Evolutionary conservation across 2,797 vertebrate genomes (phyloP).

Genomic region (Knipowitschia caucasica): DNA sequence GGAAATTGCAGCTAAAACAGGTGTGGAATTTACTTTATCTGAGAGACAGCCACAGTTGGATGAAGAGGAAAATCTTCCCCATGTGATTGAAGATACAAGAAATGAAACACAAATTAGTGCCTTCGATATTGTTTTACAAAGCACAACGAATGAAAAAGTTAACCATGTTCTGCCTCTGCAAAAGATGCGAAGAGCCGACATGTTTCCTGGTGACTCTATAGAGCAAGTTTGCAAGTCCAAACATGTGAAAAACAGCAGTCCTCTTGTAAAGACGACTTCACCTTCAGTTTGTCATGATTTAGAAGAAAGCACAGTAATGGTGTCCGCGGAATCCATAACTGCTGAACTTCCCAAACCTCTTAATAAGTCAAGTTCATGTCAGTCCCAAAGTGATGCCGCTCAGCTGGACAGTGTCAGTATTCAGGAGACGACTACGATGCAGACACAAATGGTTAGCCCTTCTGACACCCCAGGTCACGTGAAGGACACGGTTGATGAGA

Average conservation of each 20-base stretch:
- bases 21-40: conserved; percentile 22
- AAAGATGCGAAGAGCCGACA: not conserved
- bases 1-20: conserved; percentile 41
- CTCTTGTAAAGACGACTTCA: not conserved
- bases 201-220: not conserved
- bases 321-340: not conserved
- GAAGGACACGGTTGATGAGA: conserved; percentile 13
- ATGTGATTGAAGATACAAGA: conserved; percentile 43
- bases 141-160: conserved; percentile 21
- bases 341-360: not conserved
- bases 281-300: not conserved
- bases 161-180: conserved; percentile 6
- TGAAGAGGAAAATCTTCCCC: conserved; percentile 19
- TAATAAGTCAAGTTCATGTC: not conserved
- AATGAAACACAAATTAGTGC: conserved; percentile 39
- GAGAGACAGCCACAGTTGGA: conserved; percentile 40
- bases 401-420: conserved; percentile 1
- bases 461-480: not conserved
- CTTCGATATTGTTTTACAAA: conserved; percentile 13
- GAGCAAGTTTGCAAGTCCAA: not conserved
- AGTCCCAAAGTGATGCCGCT: conserved; percentile 1
- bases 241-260: not conserved
- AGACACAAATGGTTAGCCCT: not conserved
- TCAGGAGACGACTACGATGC: conserved; percentile 5
- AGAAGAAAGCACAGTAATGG: conserved; percentile 8